Evolutionary conservation across 2,888 invertebrate species (phyloP).

Genomic region (Lapara coniferarum): DNA sequence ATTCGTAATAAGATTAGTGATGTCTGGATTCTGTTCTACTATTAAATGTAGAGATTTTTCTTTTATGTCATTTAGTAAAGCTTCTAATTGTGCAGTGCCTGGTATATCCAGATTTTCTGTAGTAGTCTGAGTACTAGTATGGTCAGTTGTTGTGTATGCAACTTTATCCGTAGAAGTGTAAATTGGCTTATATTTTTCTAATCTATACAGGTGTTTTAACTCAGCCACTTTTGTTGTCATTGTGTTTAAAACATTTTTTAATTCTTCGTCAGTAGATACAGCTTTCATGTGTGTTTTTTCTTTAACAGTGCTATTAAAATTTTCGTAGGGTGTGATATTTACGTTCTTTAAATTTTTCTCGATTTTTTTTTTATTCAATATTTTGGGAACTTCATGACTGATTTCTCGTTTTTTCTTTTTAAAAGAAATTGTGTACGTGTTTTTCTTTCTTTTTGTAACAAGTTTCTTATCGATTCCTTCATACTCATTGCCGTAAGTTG

Average conservation of each 20-base stretch:
- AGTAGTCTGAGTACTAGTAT: slow-evolving; percentile 2
- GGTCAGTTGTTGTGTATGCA: neutral
- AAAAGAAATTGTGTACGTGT: neutral
- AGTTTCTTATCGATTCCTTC: neutral
- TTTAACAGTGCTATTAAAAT: neutral
- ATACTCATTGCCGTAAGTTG: neutral
- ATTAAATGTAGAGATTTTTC: slow-evolving; percentile 51
- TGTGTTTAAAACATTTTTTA: slow-evolving; percentile 2
- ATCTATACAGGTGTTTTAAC: slow-evolving; percentile 2
- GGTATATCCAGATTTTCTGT: slow-evolving; percentile 27
- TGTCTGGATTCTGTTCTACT: slow-evolving; percentile 45
- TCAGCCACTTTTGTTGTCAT: slow-evolving; percentile 10
- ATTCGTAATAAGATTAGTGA: slow-evolving; percentile 50
- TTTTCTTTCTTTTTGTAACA: neutral
- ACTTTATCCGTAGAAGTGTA: neutral
- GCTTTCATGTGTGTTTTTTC: slow-evolving; percentile 8
- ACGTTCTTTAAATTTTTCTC: neutral
- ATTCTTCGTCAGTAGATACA: slow-evolving; percentile 6
- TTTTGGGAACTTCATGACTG: neutral
- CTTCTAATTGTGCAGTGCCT: slow-evolving; percentile 58
- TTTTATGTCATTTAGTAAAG: slow-evolving; percentile 59
- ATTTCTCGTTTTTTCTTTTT: neutral
- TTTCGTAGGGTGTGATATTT: slow-evolving; percentile 9
- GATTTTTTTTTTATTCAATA: neutral
- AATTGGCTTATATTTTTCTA: neutral